Evolutionary conservation across 2,888 invertebrate species (phyloP).

Genomic region (Leptopilina syphax): DNA sequence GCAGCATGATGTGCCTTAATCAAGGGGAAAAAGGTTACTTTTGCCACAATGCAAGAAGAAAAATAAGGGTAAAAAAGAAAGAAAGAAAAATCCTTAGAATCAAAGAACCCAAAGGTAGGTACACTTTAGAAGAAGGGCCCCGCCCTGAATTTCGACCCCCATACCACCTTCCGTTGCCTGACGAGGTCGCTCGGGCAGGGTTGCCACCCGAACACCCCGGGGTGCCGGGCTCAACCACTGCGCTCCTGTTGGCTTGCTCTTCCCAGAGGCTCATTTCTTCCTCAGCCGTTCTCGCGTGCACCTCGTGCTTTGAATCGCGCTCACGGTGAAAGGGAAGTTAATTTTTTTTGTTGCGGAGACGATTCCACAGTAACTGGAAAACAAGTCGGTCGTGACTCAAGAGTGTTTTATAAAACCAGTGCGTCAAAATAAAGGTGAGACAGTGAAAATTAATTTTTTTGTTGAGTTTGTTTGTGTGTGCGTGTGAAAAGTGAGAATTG

Average conservation of each 20-base stretch:
- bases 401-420: neutral
- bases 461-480: neutral
- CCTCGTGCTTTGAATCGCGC: slow-evolving; percentile 54
- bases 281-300: slow-evolving; percentile 64
- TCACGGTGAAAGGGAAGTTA: slow-evolving; percentile 46
- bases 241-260: slow-evolving; percentile 56
- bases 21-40: slow-evolving; percentile 1
- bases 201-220: slow-evolving; percentile 60
- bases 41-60: neutral
- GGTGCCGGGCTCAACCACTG: slow-evolving; percentile 57
- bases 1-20: slow-evolving; percentile 4
- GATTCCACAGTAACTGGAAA: slow-evolving; percentile 26
- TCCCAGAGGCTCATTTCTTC: slow-evolving; percentile 69
- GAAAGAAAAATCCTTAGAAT: neutral
- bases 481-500: neutral
- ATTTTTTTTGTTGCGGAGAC: slow-evolving; percentile 23
- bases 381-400: slow-evolving; percentile 39
- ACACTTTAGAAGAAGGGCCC: slow-evolving; percentile 53
- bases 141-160: slow-evolving; percentile 60
- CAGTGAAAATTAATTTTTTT: slow-evolving; percentile 23
- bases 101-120: slow-evolving; percentile 22
- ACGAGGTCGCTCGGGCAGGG: slow-evolving; percentile 58
- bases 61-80: too few relatives aligned
- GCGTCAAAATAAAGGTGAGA: neutral
- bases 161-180: slow-evolving; percentile 39